Evolutionary conservation across 2,888 invertebrate species (phyloP).

Genomic region (Argyra leucocephala): DNA sequence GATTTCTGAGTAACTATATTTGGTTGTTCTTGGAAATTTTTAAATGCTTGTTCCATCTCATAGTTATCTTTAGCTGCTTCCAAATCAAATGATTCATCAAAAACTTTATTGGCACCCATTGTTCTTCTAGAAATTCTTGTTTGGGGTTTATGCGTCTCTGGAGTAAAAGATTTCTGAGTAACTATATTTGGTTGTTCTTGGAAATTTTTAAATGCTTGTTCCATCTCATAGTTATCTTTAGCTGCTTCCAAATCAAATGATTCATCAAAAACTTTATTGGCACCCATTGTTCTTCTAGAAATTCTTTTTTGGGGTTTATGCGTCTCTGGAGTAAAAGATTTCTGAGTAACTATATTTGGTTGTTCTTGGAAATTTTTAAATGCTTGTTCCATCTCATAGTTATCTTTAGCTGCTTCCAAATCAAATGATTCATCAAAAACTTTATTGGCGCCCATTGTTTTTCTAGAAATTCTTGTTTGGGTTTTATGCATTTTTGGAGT

Average conservation of each 20-base stretch:
- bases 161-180: conserved; percentile 7
- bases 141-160: conserved; percentile 18
- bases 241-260: conserved; percentile 15
- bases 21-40: conserved; percentile 18
- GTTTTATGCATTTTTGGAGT: conserved; percentile 15
- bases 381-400: conserved; percentile 15
- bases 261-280: neutral
- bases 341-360: neutral
- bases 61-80: conserved; percentile 14
- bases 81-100: conserved; percentile 7
- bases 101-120: conserved; percentile 12
- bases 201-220: conserved; percentile 19
- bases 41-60: conserved; percentile 16
- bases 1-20: conserved; percentile 10
- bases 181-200: conserved; percentile 13
- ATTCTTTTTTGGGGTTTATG: neutral
- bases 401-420: conserved; percentile 15
- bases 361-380: conserved; percentile 16
- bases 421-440: conserved; percentile 2
- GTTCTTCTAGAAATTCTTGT: conserved; percentile 18
- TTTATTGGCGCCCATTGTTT: conserved; percentile 13
- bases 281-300: conserved; percentile 16
- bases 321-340: conserved; percentile 14
- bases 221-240: conserved; percentile 13
- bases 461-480: neutral